Evolutionary conservation across 2,888 invertebrate genomes (phyloP).

Genomic region (Ophraella communa): DNA sequence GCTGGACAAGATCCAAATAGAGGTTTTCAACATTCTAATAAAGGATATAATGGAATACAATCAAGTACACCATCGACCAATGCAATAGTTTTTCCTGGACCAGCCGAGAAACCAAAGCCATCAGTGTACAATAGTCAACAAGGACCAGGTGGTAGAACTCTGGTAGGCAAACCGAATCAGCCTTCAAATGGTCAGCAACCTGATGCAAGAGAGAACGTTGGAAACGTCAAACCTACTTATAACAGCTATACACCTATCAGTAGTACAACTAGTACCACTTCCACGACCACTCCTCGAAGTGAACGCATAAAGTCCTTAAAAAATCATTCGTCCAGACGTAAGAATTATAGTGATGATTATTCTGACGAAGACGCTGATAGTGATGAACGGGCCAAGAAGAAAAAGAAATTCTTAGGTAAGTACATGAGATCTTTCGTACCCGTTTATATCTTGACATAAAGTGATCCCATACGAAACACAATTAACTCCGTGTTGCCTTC

Average conservation of each 20-base stretch:
- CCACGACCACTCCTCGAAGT: neutral
- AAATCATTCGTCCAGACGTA: conserved; percentile 7
- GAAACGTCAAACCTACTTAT: neutral
- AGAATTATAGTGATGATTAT: conserved; percentile 5
- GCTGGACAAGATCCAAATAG: neutral
- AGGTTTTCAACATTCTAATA: neutral
- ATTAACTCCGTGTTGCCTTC: too few relatives aligned
- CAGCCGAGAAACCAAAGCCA: neutral
- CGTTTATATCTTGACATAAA: too few relatives aligned
- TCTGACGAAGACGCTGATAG: conserved; percentile 4
- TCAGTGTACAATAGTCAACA: neutral
- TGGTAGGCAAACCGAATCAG: neutral
- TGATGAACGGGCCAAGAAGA: neutral
- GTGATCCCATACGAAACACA: too few relatives aligned
- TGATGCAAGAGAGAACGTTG: neutral
- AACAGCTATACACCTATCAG: neutral
- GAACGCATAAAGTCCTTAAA: neutral
- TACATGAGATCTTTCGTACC: neutral
- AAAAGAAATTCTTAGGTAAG: conserved; percentile 3
- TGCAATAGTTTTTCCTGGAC: conserved; percentile 1
- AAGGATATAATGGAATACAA: neutral
- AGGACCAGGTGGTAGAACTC: conserved; percentile 2
- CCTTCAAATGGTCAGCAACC: neutral
- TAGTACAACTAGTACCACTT: neutral
- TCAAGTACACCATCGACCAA: neutral